Percentiles rank a stretch among this genome's conserved stretches.
These are phyloP conservation scores for Scolopax bukidnonensis DNA, from an alignment of 2,797 vertebrate genomes.

Conservation along the genomic window DNA sequence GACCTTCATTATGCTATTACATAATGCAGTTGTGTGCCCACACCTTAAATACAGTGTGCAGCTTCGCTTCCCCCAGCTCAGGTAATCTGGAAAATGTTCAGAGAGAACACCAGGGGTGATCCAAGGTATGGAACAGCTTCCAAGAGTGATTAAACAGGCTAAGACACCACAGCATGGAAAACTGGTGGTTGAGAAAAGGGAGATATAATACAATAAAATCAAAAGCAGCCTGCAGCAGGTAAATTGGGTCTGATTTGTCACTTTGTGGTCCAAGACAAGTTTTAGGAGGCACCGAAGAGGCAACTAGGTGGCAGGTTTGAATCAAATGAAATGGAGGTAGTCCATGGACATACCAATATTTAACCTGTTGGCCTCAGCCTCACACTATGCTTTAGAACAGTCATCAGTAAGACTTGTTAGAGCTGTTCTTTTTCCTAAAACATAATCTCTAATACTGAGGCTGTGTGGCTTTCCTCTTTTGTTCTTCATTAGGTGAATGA, in stretches of 20 bases:
- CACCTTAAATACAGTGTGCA: not conserved
- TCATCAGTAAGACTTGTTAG: not conserved
- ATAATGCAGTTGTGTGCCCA: not conserved
- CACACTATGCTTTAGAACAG: not conserved
- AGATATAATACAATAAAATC: not conserved
- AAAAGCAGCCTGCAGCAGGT: fast-evolving
- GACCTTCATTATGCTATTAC: not conserved
- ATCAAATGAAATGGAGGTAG: not conserved
- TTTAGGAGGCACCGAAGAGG: not conserved
- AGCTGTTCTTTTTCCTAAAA: not conserved
- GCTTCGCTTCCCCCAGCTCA: not conserved
- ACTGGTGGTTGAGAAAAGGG: not conserved
- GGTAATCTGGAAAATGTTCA: not conserved
- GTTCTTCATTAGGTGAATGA: not conserved
- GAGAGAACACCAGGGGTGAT: not conserved
- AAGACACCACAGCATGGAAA: not conserved
- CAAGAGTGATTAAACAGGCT: not conserved
- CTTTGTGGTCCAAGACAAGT: not conserved
- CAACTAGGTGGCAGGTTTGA: not conserved
- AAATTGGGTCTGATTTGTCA: not conserved
- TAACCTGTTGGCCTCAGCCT: not conserved
- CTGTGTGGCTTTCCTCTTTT: not conserved
- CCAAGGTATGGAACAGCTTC: not conserved
- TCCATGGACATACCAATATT: not conserved
- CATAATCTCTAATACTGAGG: not conserved